phyloP scores from a whole-genome alignment of 2,888 invertebrate species.

The Elmis aenea region DNA sequence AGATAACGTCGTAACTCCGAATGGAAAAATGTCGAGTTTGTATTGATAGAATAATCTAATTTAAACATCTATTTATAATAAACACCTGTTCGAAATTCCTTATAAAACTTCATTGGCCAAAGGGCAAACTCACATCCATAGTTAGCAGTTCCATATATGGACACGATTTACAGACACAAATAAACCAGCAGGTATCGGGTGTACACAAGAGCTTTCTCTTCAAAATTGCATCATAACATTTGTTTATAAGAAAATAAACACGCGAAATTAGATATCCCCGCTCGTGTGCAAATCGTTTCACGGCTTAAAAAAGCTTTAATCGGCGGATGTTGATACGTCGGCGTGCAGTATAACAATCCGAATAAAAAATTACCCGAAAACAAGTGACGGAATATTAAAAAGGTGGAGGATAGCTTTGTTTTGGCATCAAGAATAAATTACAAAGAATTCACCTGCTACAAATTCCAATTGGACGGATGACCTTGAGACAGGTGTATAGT shows the following conservation, averaged over 20 bases:
- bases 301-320: too few species aligned
- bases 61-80: not conserved
- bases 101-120: not conserved
- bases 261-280: too few species aligned
- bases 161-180: not conserved
- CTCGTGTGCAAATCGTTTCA: too few species aligned
- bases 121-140: not conserved
- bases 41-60: not conserved
- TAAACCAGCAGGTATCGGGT: not conserved
- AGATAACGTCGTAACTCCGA: too few species aligned
- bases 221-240: too few species aligned
- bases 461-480: conserved; percentile 34
- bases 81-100: not conserved
- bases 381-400: conserved; percentile 6
- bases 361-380: not conserved
- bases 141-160: not conserved
- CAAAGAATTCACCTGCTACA: conserved; percentile 34
- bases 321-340: too few species aligned
- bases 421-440: conserved; percentile 28
- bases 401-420: conserved; percentile 22
- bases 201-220: too few species aligned
- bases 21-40: too few species aligned
- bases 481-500: conserved; percentile 35
- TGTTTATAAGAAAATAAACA: too few species aligned
- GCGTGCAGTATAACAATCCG: too few species aligned